Conservation (phyloP, 2,113 vertebrate genomes). For the Amphiprion ocellaris region DNA sequence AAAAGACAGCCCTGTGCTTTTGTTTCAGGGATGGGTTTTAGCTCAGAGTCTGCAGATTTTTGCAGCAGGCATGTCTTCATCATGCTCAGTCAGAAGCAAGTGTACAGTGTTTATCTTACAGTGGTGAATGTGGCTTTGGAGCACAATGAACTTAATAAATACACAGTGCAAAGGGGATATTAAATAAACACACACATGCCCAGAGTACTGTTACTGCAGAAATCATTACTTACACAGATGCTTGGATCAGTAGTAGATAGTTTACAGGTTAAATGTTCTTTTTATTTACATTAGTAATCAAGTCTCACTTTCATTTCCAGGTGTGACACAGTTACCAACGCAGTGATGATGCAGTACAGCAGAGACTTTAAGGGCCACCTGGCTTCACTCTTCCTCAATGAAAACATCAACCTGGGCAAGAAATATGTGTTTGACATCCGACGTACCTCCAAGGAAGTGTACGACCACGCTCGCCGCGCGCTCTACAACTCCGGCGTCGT, state of each 20-base stretch:
- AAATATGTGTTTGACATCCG: slow-evolving; percentile 98
- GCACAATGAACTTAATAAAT: not conserved
- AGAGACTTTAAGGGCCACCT: slow-evolving; percentile 97
- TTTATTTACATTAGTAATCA: not conserved
- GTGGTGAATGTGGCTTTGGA: not conserved
- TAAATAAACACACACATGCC: too few relatives aligned
- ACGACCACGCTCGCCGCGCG: slow-evolving; percentile 93
- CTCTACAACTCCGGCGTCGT: slow-evolving; percentile 95
- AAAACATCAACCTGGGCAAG: slow-evolving; percentile 98
- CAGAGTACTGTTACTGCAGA: too few relatives aligned
- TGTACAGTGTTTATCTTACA: not conserved
- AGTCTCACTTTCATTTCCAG: slow-evolving; percentile 68
- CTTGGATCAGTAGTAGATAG: not conserved
- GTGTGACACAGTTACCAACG: slow-evolving; percentile 96
- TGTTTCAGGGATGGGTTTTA: slow-evolving; percentile 29
- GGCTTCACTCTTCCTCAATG: slow-evolving; percentile 97
- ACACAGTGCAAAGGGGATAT: not conserved
- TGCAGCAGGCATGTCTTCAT: slow-evolving; percentile 15
- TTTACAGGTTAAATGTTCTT: not conserved
- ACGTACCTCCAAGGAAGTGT: slow-evolving; percentile 97
- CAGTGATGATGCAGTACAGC: slow-evolving; percentile 99
- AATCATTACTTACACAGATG: too few relatives aligned
- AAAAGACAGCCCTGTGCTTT: slow-evolving; percentile 51
- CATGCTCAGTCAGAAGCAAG: slow-evolving; percentile 6
- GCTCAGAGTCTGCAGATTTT: slow-evolving; percentile 27